Base-by-base conservation (phyloP, 2,113 vertebrate genomes). In the Herpailurus yagouaroundi region DNA sequence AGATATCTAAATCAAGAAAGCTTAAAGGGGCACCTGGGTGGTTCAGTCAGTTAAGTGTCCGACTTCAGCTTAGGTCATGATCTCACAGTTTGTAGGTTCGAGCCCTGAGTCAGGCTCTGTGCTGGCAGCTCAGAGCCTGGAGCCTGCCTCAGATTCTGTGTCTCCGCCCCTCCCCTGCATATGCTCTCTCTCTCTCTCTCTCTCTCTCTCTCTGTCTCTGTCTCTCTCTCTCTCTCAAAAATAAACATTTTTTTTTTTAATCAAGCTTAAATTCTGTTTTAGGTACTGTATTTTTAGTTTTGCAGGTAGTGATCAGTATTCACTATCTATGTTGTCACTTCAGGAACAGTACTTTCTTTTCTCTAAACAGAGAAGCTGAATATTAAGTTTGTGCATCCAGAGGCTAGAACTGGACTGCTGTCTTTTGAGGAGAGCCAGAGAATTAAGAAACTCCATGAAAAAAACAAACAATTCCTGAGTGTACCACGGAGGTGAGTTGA, bases 361-460 rank as follows among this genome's bases (percentile, higher is more conserved):
- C 5, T 25, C 3, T 76, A 1, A 97, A 93, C 97, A 99, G 99
- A 99, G 98, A 99, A 99, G 80, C 98, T 99, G 89, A 99, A 99
- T 96, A 98, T 99, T 76, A 99, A 97, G 98, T 99, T 99, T 74
- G 99, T 99, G 45, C 99, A 98, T 66, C 98, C 99, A 11, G 99
- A 99, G 98, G 98, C 99, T 63, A 98, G 99, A 98, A 99, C 99
- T 0, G 99, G 99, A 0, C 98, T 99, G 41, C 97, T 99, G 16
- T 99, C 99, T 3, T 95, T 98, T 0, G 99, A 99, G 97, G 99
- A 99, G 97, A 99, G 98, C 69, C 98, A 92, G 77, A 98, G 92
- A 15, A 96, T 99, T 76, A 99, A 88, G 94, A 99, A 99, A 97
- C 99, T 99, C 15, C 99, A 99, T 0, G 99, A 99, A 97, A 99